Conservation (phyloP, 2,888 invertebrate species). For the Limnephilus marmoratus region DNA sequence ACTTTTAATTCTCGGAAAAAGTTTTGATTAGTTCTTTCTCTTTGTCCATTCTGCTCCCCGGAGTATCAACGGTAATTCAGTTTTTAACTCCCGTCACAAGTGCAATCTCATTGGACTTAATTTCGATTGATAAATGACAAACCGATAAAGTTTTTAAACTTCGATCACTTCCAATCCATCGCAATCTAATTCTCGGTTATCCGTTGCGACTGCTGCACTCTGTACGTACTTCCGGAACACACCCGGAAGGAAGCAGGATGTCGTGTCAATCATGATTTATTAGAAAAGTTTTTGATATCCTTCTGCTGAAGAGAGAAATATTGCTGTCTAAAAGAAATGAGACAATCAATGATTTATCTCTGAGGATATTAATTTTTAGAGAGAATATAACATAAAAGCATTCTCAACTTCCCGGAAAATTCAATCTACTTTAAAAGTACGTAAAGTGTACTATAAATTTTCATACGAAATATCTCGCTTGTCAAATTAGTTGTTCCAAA, state of each 20-base stretch:
- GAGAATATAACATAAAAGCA: neutral
- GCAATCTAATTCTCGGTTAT: constrained; percentile 29
- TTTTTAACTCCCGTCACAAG: constrained; percentile 61
- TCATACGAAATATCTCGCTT: neutral
- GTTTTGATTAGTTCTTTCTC: constrained; percentile 61
- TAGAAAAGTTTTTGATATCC: constrained; percentile 28
- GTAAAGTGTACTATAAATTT: neutral
- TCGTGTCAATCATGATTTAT: constrained; percentile 43
- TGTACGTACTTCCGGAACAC: neutral
- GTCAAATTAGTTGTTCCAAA: neutral
- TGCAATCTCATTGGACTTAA: constrained; percentile 61
- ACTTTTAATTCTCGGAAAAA: constrained; percentile 48
- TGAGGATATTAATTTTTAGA: constrained; percentile 19
- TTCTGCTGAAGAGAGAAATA: constrained; percentile 24
- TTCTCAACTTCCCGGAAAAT: neutral
- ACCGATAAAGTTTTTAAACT: constrained; percentile 55
- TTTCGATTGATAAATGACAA: constrained; percentile 58
- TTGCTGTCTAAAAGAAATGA: constrained; percentile 26
- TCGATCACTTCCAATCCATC: neutral
- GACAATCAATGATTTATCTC: constrained; percentile 40
- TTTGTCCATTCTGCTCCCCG: constrained; percentile 42
- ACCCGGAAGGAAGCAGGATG: constrained; percentile 11
- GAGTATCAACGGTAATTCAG: constrained; percentile 53
- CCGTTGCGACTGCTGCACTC: constrained; percentile 28
- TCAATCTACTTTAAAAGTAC: neutral